Conservation (phyloP, 1,140 invertebrate species). For the Apis mellifera region DNA sequence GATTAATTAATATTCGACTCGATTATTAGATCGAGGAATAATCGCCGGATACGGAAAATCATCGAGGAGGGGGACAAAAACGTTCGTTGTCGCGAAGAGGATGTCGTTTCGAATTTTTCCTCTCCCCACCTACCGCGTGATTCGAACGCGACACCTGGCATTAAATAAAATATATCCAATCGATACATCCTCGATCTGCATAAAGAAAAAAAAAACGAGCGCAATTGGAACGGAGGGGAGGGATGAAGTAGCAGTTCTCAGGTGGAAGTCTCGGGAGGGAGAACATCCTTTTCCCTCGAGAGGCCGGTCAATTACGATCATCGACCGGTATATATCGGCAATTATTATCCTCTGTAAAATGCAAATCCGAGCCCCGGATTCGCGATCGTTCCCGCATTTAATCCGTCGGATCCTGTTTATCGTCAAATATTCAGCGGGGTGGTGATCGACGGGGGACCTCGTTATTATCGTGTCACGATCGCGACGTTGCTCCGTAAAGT, state of each 20-base stretch:
- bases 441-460: background rate
- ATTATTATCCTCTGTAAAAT: slow-evolving; percentile 39
- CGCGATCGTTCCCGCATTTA: slow-evolving; percentile 2
- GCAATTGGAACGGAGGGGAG: background rate
- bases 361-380: slow-evolving; percentile 19
- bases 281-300: background rate
- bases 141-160: no score
- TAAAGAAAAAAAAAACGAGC: background rate
- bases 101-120: no score
- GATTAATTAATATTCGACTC: no score
- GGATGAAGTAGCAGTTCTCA: background rate
- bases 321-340: background rate
- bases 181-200: background rate
- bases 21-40: no score
- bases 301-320: slow-evolving; percentile 9
- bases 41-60: no score
- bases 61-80: no score
- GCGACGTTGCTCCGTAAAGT: background rate
- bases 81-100: no score
- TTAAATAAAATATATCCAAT: background rate
- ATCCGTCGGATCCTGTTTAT: background rate
- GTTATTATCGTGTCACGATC: background rate
- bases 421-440: slow-evolving; percentile 25
- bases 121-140: no score
- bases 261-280: background rate